These are phyloP conservation scores for Tortricodes alternella DNA, from an alignment of 2,888 invertebrate species.

Conservation along the genomic window DNA sequence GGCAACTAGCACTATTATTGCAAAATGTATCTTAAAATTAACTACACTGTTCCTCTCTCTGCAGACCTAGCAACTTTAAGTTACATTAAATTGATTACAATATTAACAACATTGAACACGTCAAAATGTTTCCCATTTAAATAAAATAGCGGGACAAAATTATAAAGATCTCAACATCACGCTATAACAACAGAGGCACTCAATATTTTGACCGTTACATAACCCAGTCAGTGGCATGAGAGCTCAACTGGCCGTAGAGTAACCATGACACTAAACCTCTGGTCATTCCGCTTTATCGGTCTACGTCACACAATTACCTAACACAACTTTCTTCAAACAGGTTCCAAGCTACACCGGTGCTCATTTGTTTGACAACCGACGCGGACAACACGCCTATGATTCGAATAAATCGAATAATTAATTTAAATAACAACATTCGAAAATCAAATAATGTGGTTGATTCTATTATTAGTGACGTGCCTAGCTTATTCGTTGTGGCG, in stretches of 20 bases:
- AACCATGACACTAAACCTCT: not conserved
- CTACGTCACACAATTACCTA: conserved; percentile 19
- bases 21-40: no score
- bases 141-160: no score
- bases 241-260: not conserved
- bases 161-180: no score
- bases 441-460: conserved; percentile 38
- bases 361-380: conserved; percentile 35
- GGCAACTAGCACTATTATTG: no score
- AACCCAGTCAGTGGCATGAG: not conserved
- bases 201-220: not conserved
- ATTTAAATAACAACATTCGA: not conserved
- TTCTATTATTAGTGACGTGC: conserved; percentile 49
- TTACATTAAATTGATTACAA: no score
- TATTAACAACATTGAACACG: no score
- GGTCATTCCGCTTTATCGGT: not conserved
- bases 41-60: no score
- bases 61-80: no score
- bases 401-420: not conserved
- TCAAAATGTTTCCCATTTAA: no score
- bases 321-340: conserved; percentile 43
- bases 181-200: not conserved
- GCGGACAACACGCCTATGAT: conserved; percentile 13
- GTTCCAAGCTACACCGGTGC: conserved; percentile 32
- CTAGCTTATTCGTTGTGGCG: conserved; percentile 51